A percentile compares a stretch with the other conserved stretches of the same genome.
Conservation (phyloP, 2,888 invertebrate species). For the Machimus rusticus region DNA sequence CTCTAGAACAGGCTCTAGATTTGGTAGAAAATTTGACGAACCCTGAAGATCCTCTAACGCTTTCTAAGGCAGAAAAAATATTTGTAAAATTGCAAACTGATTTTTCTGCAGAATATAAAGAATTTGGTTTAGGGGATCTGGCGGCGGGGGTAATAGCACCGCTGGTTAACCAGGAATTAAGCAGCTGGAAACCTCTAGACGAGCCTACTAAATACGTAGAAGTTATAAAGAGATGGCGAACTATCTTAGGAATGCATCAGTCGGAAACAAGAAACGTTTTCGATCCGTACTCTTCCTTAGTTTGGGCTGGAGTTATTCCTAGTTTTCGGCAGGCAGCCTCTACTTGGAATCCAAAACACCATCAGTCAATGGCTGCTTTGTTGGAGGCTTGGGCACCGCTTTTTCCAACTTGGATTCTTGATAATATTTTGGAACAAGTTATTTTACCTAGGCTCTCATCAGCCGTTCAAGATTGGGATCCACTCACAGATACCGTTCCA, state of each 20-base stretch:
- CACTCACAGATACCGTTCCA: constrained; percentile 91
- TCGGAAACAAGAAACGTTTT: constrained; percentile 59
- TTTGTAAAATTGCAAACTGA: constrained; percentile 66
- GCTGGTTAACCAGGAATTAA: constrained; percentile 76
- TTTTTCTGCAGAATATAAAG: constrained; percentile 79
- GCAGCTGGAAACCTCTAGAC: constrained; percentile 81
- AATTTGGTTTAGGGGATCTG: constrained; percentile 83
- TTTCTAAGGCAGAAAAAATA: constrained; percentile 62
- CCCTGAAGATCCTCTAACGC: constrained; percentile 58
- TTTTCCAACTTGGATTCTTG: constrained; percentile 83
- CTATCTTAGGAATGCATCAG: constrained; percentile 62
- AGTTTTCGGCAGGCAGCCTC: constrained; percentile 71
- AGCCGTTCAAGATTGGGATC: constrained; percentile 93
- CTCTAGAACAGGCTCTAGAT: constrained; percentile 73
- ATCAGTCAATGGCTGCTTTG: constrained; percentile 79
- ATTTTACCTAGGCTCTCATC: constrained; percentile 77
- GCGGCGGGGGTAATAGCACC: constrained; percentile 87
- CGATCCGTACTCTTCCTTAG: constrained; percentile 79
- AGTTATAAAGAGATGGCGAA: constrained; percentile 75
- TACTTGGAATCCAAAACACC: constrained; percentile 84
- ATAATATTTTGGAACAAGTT: constrained; percentile 81
- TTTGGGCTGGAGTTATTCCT: constrained; percentile 91
- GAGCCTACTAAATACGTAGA: constrained; percentile 72
- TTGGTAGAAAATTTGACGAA: constrained; percentile 69
- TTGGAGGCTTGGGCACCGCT: constrained; percentile 82